Conservation (phyloP, 1,140 invertebrate genomes). For the Sipha flava region DNA sequence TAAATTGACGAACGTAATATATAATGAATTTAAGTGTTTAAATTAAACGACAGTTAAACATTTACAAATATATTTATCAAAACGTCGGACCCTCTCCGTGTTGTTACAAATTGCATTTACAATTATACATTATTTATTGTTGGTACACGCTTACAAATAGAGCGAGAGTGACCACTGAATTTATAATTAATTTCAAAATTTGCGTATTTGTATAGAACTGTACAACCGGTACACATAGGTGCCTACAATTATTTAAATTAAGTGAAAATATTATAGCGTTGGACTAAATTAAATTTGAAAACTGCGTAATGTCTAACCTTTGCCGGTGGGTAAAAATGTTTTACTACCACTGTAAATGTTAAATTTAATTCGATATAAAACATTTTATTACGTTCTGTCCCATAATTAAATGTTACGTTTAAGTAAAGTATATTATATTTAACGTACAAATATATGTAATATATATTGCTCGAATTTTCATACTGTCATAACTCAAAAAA, state of each 20-base stretch:
- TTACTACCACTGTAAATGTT: background rate
- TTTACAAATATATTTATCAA: background rate
- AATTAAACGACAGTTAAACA: background rate
- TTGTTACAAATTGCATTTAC: background rate
- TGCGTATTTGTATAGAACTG: background rate
- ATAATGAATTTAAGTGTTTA: background rate
- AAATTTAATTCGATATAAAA: background rate
- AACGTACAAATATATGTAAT: too few relatives aligned
- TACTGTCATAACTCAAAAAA: background rate
- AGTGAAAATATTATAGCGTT: constrained; percentile 5
- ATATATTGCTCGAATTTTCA: background rate
- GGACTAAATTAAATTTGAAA: background rate
- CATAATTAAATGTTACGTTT: constrained; percentile 1
- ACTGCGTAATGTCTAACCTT: background rate
- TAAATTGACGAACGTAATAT: too few relatives aligned
- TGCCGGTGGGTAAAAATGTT: background rate
- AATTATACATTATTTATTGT: background rate
- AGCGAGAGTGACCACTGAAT: background rate
- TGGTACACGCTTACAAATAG: background rate
- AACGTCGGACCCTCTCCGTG: background rate
- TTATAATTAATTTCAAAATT: background rate
- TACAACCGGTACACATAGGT: background rate
- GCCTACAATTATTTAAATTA: background rate
- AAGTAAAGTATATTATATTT: too few relatives aligned
- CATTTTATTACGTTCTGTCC: background rate